Conservation (phyloP, 2,797 vertebrate genomes). For the Sebastiscus tertius region DNA sequence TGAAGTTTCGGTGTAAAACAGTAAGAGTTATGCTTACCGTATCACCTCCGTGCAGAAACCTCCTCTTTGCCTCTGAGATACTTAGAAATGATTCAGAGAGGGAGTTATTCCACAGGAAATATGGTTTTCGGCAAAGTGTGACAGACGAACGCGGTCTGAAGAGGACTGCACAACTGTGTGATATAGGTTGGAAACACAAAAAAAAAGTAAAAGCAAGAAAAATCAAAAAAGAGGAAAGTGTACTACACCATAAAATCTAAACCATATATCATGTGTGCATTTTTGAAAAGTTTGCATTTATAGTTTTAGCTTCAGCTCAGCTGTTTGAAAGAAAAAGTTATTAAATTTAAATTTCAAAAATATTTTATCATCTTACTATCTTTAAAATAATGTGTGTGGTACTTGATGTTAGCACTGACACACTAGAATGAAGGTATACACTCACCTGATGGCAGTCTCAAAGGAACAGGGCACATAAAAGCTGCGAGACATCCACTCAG, state of each 20-base stretch:
- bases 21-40: constrained; percentile 51
- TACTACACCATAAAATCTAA: neutral
- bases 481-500: neutral
- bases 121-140: constrained; percentile 18
- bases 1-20: constrained; percentile 11
- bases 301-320: neutral
- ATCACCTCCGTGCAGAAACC: constrained; percentile 14
- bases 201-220: neutral
- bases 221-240: neutral
- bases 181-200: neutral
- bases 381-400: too few species aligned
- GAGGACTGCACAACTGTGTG: neutral
- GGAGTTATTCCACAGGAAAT: constrained; percentile 70
- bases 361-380: neutral
- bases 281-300: neutral
- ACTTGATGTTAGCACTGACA: neutral
- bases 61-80: constrained; percentile 29
- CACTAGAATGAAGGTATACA: neutral
- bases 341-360: neutral
- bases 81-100: constrained; percentile 37
- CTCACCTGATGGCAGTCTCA: constrained; percentile 44
- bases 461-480: neutral
- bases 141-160: neutral
- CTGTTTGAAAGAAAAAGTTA: neutral
- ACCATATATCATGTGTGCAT: neutral